Percentiles rank a stretch among this genome's conserved stretches.
phyloP scores from a whole-genome alignment of 2,797 vertebrate genomes.

The Zonotrichia albicollis region DNA sequence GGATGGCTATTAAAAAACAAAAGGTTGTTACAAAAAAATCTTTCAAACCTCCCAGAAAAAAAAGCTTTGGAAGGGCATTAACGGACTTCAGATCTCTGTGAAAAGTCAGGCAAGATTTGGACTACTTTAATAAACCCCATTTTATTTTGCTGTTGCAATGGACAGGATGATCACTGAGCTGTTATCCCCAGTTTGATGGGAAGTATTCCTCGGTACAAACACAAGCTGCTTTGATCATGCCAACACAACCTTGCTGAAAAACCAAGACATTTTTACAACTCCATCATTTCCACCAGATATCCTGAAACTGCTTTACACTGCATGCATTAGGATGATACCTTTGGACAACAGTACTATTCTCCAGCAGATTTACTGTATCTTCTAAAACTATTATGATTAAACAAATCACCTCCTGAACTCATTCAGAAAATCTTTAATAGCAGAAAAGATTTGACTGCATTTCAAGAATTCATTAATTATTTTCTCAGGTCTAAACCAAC shows the following conservation, averaged over 20 bases:
- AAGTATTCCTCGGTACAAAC: not conserved
- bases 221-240: not conserved
- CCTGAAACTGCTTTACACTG: not conserved
- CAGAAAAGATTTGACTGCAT: not conserved
- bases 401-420: not conserved
- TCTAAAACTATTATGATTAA: not conserved
- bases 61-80: not conserved
- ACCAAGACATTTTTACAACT: not conserved
- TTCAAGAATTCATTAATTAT: not conserved
- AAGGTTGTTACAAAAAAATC: not conserved
- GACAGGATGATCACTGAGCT: not conserved
- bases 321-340: not conserved
- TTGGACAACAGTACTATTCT: not conserved
- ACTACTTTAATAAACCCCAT: not conserved
- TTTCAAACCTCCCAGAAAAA: not conserved
- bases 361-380: not conserved
- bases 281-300: not conserved
- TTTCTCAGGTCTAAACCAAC: not conserved
- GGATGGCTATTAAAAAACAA: not conserved
- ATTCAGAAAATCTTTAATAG: not conserved
- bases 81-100: not conserved
- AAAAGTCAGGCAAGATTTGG: not conserved
- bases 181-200: not conserved
- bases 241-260: not conserved
- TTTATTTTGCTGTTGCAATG: not conserved